phyloP scores from a whole-genome alignment of 2,113 vertebrate species.

The Mohoua ochrocephala region DNA sequence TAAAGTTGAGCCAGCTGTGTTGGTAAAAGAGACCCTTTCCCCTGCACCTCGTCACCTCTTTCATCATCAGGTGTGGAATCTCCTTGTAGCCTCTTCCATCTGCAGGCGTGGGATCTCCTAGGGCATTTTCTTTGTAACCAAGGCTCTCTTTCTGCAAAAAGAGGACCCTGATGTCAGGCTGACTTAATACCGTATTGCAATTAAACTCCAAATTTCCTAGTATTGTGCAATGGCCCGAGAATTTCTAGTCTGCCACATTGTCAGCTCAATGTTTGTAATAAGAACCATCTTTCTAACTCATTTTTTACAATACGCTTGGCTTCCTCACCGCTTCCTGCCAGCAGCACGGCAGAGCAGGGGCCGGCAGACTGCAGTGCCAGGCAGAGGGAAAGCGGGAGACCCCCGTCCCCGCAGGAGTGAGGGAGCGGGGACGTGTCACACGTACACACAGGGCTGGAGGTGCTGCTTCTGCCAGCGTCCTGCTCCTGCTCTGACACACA shows the following conservation, averaged over 20 bases:
- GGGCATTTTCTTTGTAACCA: background rate
- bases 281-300: background rate
- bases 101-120: background rate
- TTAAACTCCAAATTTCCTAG: background rate
- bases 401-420: background rate
- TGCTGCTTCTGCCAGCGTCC: background rate
- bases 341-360: background rate
- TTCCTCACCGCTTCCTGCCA: background rate
- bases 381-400: background rate
- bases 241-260: background rate
- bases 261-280: background rate
- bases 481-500: background rate
- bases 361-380: background rate
- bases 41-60: background rate
- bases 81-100: background rate
- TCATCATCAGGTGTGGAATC: background rate
- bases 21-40: background rate
- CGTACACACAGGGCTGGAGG: background rate
- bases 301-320: background rate
- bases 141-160: background rate
- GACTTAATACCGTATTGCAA: background rate
- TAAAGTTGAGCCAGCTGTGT: background rate
- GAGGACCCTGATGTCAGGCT: background rate
- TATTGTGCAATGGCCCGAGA: background rate
- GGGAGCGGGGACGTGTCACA: background rate